Evolutionary conservation across 2,113 vertebrate species (phyloP).

Genomic region (Lamprotornis superbus): DNA sequence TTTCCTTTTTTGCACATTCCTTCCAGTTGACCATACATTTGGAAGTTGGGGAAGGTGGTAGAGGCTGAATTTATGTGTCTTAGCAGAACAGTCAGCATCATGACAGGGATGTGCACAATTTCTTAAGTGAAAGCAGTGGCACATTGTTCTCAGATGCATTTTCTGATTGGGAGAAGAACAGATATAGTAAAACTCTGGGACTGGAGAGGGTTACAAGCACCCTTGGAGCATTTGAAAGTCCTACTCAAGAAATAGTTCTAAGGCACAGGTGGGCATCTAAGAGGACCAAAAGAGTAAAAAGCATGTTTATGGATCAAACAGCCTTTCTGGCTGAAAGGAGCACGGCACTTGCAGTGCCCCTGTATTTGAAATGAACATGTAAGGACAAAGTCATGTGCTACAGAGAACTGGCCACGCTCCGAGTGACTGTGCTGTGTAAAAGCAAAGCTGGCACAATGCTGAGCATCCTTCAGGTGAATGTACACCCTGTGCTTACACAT

Average conservation of each 20-base stretch:
- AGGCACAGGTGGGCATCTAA: slow-evolving; percentile 17
- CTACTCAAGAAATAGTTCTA: slow-evolving; percentile 26
- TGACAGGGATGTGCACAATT: fast-evolving
- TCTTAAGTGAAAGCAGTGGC: background rate
- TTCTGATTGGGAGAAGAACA: background rate
- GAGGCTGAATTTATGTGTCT: background rate
- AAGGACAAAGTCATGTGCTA: background rate
- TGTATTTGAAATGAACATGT: background rate
- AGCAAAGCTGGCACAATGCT: background rate
- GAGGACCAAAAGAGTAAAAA: slow-evolving; percentile 7
- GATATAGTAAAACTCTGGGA: background rate
- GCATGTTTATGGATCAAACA: background rate
- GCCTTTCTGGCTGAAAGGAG: slow-evolving; percentile 41
- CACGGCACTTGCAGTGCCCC: background rate
- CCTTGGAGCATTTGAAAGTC: slow-evolving; percentile 18
- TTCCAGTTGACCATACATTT: background rate
- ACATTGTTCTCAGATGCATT: background rate
- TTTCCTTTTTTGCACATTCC: background rate
- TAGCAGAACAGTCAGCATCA: background rate
- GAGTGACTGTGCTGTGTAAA: fast-evolving
- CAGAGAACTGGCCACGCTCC: background rate
- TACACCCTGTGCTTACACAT: fast-evolving
- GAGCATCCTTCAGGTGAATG: background rate
- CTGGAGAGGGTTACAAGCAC: background rate
- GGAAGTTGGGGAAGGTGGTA: background rate